Base-by-base conservation (phyloP, 2,888 invertebrate species). In the Drosophila mimica region DNA sequence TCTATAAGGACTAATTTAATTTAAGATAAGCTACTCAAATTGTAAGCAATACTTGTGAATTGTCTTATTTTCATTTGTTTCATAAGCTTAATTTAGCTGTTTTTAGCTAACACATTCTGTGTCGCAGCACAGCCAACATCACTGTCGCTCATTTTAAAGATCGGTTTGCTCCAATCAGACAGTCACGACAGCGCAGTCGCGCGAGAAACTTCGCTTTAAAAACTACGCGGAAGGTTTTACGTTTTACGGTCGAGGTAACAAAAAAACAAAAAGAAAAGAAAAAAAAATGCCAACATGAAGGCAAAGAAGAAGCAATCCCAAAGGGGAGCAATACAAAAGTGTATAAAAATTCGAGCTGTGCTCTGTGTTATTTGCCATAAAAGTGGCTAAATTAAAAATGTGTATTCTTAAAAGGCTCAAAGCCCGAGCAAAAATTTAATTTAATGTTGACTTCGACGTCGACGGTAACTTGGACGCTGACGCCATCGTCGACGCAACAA, bases 161-260 rank as follows among this genome's bases (percentile, higher is more conserved):
- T 78, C 78, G 78, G 72, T 60, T 78, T 81, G 66, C 54, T 53
- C 60, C 75, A 82, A 70, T 66, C 63, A 70, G 59, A 62, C 76
- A 82, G 79, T 82, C 79, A 81, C 79, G 76, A 84, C 62, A 81
- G 85, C 82, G 84, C 85, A 79, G 82, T 56, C 82, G 82, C 79
- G 74, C 81, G 82, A 73, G 72, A 65, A 82, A 82, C 82, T 75
- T 76, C 72, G 84, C 61, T 70, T 63, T 66, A 56, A 69, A 46
- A 46, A 25, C 81, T 74, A 64, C 70, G 79, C 76, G 82, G 53
- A 82, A 64, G 65, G 71, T 63, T 66, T 70, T 68, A 62, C 67
- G 72, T 79, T 70, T 72, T 63, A 63, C 60, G 53, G 5, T 33
- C 34, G 52, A 58, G 62, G 70, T 74, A 69, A 64, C 56, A 60